Evolutionary conservation across 2,888 invertebrate species (phyloP).

Genomic region (Synergus japonicus): DNA sequence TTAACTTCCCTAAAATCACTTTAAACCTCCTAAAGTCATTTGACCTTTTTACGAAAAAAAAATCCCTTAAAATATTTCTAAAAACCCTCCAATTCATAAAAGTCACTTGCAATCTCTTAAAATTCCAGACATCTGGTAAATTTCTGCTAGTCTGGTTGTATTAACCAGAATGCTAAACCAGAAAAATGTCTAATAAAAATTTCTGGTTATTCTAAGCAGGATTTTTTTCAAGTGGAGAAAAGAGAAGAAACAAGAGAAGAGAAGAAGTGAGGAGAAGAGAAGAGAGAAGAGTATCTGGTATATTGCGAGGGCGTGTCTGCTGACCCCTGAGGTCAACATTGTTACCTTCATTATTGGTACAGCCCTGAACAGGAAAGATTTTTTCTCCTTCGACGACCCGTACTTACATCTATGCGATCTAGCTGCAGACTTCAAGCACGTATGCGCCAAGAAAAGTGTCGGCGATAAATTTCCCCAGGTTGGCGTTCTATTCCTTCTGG

Average conservation of each 20-base stretch:
- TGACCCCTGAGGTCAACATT: slow-evolving; percentile 70
- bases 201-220: too few relatives aligned
- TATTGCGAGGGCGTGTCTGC: slow-evolving; percentile 67
- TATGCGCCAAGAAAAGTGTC: slow-evolving; percentile 17
- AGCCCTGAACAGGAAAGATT: slow-evolving; percentile 44
- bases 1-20: too few relatives aligned
- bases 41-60: too few relatives aligned
- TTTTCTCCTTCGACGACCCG: background rate
- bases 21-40: too few relatives aligned
- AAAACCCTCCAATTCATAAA: too few relatives aligned
- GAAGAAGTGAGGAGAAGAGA: slow-evolving; percentile 31
- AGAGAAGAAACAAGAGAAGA: slow-evolving; percentile 4
- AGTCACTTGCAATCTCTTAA: too few relatives aligned
- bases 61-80: too few relatives aligned
- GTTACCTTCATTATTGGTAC: slow-evolving; percentile 71
- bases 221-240: too few relatives aligned
- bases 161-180: too few relatives aligned
- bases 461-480: slow-evolving; percentile 24
- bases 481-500: slow-evolving; percentile 7
- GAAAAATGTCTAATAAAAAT: too few relatives aligned
- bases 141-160: too few relatives aligned
- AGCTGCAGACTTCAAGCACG: slow-evolving; percentile 19
- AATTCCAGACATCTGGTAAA: too few relatives aligned
- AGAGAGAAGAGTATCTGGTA: slow-evolving; percentile 52
- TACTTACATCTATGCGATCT: slow-evolving; percentile 7